A percentile compares a stretch with the other conserved stretches of the same genome.
Evolutionary conservation across 2,888 invertebrate genomes (phyloP).

Genomic region (Encarsia formosa): DNA sequence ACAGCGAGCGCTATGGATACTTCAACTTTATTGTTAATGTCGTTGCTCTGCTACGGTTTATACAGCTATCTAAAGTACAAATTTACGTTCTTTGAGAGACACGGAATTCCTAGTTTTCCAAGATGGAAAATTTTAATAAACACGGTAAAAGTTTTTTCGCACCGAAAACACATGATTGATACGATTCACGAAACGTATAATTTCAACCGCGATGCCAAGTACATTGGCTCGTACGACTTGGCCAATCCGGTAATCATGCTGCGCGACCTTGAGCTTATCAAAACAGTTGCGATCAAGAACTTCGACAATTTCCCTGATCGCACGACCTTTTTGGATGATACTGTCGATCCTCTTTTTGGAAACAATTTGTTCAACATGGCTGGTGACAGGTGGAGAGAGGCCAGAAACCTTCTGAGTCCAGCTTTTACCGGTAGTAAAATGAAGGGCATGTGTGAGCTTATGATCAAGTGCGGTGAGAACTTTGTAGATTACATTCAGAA

Average conservation of each 20-base stretch:
- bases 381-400: slow-evolving; percentile 53
- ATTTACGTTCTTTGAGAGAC: slow-evolving; percentile 21
- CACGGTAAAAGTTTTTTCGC: slow-evolving; percentile 22
- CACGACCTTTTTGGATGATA: slow-evolving; percentile 30
- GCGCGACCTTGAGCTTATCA: slow-evolving; percentile 42
- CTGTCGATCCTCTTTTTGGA: slow-evolving; percentile 32
- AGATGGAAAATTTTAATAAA: slow-evolving; percentile 31
- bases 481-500: slow-evolving; percentile 34
- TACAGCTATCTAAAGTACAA: slow-evolving; percentile 13
- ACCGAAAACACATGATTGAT: slow-evolving; percentile 12
- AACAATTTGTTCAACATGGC: slow-evolving; percentile 32
- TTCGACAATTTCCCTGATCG: slow-evolving; percentile 42
- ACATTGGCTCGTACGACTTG: slow-evolving; percentile 40
- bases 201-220: slow-evolving; percentile 31
- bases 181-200: slow-evolving; percentile 29
- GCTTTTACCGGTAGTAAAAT: slow-evolving; percentile 59
- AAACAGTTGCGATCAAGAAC: slow-evolving; percentile 38
- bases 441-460: slow-evolving; percentile 54
- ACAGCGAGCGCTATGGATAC: too few species aligned
- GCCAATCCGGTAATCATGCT: slow-evolving; percentile 35
- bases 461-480: slow-evolving; percentile 42
- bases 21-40: too few species aligned
- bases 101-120: slow-evolving; percentile 25
- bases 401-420: slow-evolving; percentile 55
- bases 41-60: not conserved